These are phyloP conservation scores for Carduelis carduelis DNA, from an alignment of 2,797 vertebrate species.

Conservation along the genomic window DNA sequence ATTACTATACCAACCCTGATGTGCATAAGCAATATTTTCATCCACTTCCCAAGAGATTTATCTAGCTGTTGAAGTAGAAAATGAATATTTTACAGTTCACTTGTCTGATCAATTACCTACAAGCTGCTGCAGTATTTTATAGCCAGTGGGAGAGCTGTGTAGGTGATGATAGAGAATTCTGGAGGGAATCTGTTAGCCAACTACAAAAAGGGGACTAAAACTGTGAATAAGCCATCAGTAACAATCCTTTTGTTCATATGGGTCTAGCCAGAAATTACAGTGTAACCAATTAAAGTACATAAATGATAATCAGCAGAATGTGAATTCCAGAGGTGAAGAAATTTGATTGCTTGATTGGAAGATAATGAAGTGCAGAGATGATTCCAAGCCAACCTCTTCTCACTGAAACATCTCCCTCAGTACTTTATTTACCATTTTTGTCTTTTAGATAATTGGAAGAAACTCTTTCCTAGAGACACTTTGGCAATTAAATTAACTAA, in stretches of 20 bases:
- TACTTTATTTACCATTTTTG: constrained; percentile 56
- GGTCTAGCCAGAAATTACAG: constrained; percentile 77
- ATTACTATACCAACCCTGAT: constrained; percentile 83
- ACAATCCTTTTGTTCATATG: constrained; percentile 72
- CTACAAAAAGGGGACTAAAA: constrained; percentile 74
- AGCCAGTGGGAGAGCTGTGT: constrained; percentile 86
- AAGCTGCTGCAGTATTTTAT: constrained; percentile 98
- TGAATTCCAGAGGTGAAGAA: constrained; percentile 82
- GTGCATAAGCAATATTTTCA: constrained; percentile 98
- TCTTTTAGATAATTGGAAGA: constrained; percentile 55
- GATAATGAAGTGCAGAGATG: constrained; percentile 75
- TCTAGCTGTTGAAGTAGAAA: constrained; percentile 99
- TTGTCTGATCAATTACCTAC: constrained; percentile 99
- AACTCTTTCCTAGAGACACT: constrained; percentile 40
- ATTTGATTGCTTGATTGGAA: constrained; percentile 80
- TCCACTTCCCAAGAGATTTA: constrained; percentile 96
- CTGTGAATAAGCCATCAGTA: constrained; percentile 78
- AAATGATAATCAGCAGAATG: constrained; percentile 83
- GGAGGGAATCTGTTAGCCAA: constrained; percentile 80
- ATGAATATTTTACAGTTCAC: constrained; percentile 99
- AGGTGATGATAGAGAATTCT: constrained; percentile 88
- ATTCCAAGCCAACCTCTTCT: constrained; percentile 73
- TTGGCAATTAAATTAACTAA: constrained; percentile 48
- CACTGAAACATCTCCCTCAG: constrained; percentile 25
- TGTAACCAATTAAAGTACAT: constrained; percentile 86